Evolutionary conservation across 2,797 vertebrate species (phyloP), one percentile per base, ranked within the genome.

Genomic region (Lutjanus campechanus): DNA sequence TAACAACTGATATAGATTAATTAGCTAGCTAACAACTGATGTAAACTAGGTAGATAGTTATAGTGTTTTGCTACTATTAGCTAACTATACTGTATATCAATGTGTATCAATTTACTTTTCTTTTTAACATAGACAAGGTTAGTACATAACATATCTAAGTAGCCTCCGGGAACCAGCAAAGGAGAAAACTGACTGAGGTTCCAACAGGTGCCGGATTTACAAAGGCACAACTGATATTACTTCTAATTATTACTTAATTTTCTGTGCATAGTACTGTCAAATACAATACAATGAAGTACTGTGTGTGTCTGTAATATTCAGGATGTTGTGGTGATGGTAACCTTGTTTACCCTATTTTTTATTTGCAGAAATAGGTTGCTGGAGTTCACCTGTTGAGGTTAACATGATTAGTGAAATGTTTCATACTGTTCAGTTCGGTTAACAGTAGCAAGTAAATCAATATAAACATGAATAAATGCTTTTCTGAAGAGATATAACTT

Each of bases 351-450:
- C 1, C 29, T 17, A 4, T 12, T 53, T 60, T 41, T 49, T n/a
- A 59, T 47, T 49, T 76, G 13, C 13, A 53, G 17, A 60, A 71
- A 47, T 49, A 60, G 7, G 25, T 64, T 70, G 12, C 36, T 20
- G 7, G 4, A 12, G 2, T 50, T 2, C 20, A 43, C 1, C 1
- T 68, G 13, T 40, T 44, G 2, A 43, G 5, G 2, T 0, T 36
- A 20, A 40, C 13, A 15, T 47, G 1, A n/a, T 22, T 20, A 67
- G 4, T 55, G 1, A 55, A 9, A 55, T 13, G 20, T n/a, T 50
- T 41, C 44, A 20, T 13, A 6, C 13, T 40, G 41, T 49, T 60
- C 2, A 44, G 9, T 4, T 59, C 8, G 25, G 11, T 36, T 64
- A 25, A 12, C 17, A 11, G 9, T 11, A 12, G 36, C 7, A 64